Percentiles rank a stretch among this genome's conserved stretches.
Conservation (phyloP, 2,888 invertebrate species). For the Heteromyza rotundicornis region DNA sequence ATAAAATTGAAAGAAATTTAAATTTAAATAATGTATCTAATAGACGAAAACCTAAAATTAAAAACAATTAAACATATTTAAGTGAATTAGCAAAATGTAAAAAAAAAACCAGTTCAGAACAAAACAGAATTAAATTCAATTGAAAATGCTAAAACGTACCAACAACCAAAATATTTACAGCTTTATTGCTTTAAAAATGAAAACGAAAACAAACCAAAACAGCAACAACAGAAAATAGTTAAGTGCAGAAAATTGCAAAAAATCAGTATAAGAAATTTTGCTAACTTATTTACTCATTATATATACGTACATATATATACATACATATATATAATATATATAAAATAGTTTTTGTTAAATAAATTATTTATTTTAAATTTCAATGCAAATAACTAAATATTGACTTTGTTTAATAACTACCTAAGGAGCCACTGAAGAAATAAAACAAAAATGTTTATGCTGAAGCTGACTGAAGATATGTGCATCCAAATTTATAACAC, state of each 20-base stretch:
- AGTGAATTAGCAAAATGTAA: slow-evolving; percentile 33
- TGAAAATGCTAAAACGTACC: slow-evolving; percentile 16
- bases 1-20: slow-evolving; percentile 32
- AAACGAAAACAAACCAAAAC: neutral
- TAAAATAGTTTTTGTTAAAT: neutral
- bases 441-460: no score
- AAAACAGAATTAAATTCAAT: slow-evolving; percentile 26
- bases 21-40: slow-evolving; percentile 34
- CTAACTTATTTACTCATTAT: slow-evolving; percentile 1
- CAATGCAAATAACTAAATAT: slow-evolving; percentile 1
- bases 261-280: neutral
- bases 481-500: no score
- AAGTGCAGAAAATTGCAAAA: neutral
- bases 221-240: neutral
- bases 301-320: slow-evolving; percentile 25
- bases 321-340: slow-evolving; percentile 5
- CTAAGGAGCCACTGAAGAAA: neutral
- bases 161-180: slow-evolving; percentile 33
- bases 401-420: no score
- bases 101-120: slow-evolving; percentile 22
- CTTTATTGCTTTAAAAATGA: slow-evolving; percentile 32
- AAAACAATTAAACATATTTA: slow-evolving; percentile 13
- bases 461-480: no score
- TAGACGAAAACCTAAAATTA: slow-evolving; percentile 23
- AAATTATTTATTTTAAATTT: no score